These are phyloP conservation scores for Colinus virginianus DNA, from an alignment of 2,113 vertebrate species.

Conservation along the genomic window DNA sequence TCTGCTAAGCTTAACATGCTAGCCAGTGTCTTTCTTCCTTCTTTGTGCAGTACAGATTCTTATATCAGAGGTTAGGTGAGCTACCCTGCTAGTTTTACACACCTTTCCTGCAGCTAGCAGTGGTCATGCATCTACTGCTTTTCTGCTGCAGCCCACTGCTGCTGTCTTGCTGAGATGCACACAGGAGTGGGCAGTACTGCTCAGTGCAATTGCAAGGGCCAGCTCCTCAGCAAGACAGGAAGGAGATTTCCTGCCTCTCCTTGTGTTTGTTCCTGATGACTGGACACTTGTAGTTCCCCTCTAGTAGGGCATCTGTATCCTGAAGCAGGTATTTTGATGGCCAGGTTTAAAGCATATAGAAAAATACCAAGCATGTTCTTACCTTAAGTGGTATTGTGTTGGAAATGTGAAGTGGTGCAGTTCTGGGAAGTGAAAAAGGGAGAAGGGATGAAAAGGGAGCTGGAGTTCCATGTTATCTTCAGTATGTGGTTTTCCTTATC, in stretches of 20 bases:
- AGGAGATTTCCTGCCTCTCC: neutral
- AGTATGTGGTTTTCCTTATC: neutral
- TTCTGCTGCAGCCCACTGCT: neutral
- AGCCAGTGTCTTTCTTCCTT: neutral
- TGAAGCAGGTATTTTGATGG: neutral
- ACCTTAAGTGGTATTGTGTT: fast-evolving
- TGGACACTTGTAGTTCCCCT: neutral
- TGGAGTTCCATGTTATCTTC: neutral
- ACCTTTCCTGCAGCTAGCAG: fast-evolving
- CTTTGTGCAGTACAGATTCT: neutral
- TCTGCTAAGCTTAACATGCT: neutral
- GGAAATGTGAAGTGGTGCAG: neutral
- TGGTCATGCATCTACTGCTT: fast-evolving
- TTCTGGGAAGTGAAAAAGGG: neutral
- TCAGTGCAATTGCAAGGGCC: neutral
- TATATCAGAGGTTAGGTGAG: neutral
- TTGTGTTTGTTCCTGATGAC: neutral
- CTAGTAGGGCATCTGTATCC: neutral
- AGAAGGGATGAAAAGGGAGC: neutral
- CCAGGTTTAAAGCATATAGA: neutral
- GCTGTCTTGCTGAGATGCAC: neutral
- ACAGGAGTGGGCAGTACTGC: neutral
- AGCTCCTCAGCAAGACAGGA: neutral
- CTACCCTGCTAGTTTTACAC: neutral
- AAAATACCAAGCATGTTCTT: neutral